Conservation (phyloP, 23 tunicate genomes). For the Ciona savignyi region DNA sequence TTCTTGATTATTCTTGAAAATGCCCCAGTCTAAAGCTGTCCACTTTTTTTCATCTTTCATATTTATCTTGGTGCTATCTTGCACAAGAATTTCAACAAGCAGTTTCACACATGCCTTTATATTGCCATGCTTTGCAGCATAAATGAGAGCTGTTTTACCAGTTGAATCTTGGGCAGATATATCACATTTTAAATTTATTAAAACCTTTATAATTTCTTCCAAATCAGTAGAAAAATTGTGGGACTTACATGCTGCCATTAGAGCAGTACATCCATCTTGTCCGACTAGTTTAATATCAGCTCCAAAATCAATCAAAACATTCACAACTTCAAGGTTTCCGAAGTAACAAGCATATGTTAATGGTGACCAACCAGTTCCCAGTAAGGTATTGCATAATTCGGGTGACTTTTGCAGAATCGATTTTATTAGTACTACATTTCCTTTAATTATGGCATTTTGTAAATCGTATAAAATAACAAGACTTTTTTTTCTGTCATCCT, state of each 20-base stretch:
- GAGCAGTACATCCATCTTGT: slow-evolving; percentile 38
- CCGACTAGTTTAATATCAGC: slow-evolving; percentile 16
- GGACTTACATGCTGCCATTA: slow-evolving; percentile 54
- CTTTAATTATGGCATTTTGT: not conserved
- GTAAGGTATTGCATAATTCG: not conserved
- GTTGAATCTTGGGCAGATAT: slow-evolving; percentile 15
- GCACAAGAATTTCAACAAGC: not conserved
- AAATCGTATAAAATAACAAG: not conserved
- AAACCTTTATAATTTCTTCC: not conserved
- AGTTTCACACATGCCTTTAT: not conserved
- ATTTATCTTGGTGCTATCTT: slow-evolving; percentile 1
- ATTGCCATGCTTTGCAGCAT: slow-evolving; percentile 22
- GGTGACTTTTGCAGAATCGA: not conserved
- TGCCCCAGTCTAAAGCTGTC: slow-evolving; percentile 51
- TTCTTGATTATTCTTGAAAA: not conserved
- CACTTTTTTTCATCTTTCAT: slow-evolving; percentile 27
- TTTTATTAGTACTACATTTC: not conserved
- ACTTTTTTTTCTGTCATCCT: not conserved
- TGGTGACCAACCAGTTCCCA: not conserved
- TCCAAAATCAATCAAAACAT: slow-evolving; percentile 13
- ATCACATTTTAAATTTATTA: slow-evolving; percentile 25
- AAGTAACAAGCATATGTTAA: not conserved
- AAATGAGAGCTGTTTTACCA: slow-evolving; percentile 34
- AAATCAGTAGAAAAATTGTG: not conserved
- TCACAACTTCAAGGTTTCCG: not conserved